Conservation (phyloP, 1,140 invertebrate species). For the Eriosoma lanigerum region DNA sequence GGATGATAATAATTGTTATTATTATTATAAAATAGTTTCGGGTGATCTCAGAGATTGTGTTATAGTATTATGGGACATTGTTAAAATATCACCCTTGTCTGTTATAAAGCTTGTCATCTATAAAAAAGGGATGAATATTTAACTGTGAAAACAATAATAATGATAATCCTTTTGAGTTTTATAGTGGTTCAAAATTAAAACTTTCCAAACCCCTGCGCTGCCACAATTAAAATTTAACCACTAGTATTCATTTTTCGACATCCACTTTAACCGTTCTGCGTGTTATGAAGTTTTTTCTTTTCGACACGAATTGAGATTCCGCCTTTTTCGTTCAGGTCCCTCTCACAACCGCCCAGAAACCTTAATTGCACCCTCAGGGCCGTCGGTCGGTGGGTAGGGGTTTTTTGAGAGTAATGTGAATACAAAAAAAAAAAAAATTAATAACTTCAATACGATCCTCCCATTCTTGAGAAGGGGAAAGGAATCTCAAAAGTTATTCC, state of each 20-base stretch:
- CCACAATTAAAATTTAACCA: constrained; percentile 37
- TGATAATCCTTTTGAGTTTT: constrained; percentile 34
- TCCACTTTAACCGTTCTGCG: background rate
- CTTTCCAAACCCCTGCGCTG: constrained; percentile 16
- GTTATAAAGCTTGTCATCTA: background rate
- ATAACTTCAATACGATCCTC: constrained; percentile 37
- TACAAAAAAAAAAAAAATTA: constrained; percentile 45
- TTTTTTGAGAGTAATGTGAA: constrained; percentile 39
- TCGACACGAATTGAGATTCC: constrained; percentile 22
- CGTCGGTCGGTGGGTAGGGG: background rate
- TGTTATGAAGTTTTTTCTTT: constrained; percentile 43
- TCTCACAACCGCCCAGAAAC: constrained; percentile 3
- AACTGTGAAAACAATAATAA: constrained; percentile 23
- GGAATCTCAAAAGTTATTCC: constrained; percentile 44
- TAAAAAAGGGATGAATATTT: constrained; percentile 27
- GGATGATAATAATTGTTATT: too few relatives aligned
- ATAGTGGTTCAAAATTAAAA: constrained; percentile 26
- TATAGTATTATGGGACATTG: background rate
- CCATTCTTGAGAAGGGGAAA: background rate
- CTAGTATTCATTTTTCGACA: constrained; percentile 40
- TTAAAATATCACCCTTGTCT: background rate
- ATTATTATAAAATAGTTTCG: background rate
- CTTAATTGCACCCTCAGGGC: constrained; percentile 40
- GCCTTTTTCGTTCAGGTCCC: constrained; percentile 25
- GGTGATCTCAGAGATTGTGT: background rate